Conservation (phyloP, 2,888 invertebrate species). For the Drosophila borborema region DNA sequence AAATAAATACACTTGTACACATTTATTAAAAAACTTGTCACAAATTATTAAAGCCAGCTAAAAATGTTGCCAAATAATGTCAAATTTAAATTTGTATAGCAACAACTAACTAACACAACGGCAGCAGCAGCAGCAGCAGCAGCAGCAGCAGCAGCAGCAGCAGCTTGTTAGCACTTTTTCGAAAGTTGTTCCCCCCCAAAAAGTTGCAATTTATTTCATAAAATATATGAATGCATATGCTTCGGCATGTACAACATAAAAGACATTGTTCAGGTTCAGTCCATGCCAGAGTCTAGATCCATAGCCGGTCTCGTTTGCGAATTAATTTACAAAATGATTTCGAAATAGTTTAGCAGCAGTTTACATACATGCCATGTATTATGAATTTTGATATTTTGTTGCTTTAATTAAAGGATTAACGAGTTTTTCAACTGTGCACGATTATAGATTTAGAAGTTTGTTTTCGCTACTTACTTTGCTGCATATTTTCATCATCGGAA, state of each 20-base stretch:
- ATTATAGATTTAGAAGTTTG: background rate
- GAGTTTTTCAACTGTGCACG: background rate
- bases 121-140: constrained; percentile 17
- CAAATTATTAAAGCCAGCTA: constrained; percentile 49
- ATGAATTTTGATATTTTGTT: constrained; percentile 9
- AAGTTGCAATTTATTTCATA: constrained; percentile 40
- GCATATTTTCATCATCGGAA: background rate
- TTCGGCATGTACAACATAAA: constrained; percentile 24
- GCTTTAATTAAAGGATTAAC: background rate
- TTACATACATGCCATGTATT: background rate
- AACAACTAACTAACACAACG: constrained; percentile 22
- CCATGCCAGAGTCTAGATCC: constrained; percentile 17
- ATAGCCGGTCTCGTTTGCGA: constrained; percentile 25
- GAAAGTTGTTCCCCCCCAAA: constrained; percentile 54
- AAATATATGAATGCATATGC: constrained; percentile 48
- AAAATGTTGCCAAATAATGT: constrained; percentile 67
- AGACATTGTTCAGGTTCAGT: constrained; percentile 49
- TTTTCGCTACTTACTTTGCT: background rate
- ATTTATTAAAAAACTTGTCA: constrained; percentile 60
- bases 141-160: constrained; percentile 25
- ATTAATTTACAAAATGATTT: constrained; percentile 14
- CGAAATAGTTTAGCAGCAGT: background rate
- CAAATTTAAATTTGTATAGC: constrained; percentile 46
- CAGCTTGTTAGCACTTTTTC: constrained; percentile 66
- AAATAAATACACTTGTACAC: constrained; percentile 25